Percentiles rank a stretch among this genome's conserved stretches.
Evolutionary conservation across 2,888 invertebrate species (phyloP).

Genomic region (Lasioglossum leucozonium): DNA sequence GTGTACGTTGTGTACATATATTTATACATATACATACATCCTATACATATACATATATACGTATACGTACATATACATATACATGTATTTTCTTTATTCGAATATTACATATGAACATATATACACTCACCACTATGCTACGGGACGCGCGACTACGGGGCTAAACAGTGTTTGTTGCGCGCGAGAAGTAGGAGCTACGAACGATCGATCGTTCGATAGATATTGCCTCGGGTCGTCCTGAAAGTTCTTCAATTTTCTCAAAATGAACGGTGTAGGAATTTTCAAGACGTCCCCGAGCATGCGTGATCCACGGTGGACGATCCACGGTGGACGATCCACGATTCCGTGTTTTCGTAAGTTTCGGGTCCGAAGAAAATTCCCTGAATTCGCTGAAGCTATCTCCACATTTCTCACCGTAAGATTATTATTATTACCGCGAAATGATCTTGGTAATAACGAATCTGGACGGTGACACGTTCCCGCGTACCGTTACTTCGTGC

Average conservation of each 20-base stretch:
- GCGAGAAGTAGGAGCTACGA: constrained; percentile 37
- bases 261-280: background rate
- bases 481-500: background rate
- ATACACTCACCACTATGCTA: constrained; percentile 83
- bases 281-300: background rate
- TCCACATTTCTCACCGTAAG: background rate
- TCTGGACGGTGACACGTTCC: background rate
- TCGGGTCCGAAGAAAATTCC: background rate
- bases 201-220: constrained; percentile 24
- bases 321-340: background rate
- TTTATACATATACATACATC: constrained; percentile 35
- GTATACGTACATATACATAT: constrained; percentile 52
- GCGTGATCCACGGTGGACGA: background rate
- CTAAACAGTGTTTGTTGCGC: constrained; percentile 42
- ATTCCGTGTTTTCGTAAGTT: background rate
- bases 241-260: background rate
- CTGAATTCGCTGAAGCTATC: background rate
- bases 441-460: background rate
- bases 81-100: constrained; percentile 71
- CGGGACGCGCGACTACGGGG: constrained; percentile 75
- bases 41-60: constrained; percentile 60
- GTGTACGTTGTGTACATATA: constrained; percentile 67
- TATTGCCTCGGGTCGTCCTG: background rate
- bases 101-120: constrained; percentile 84
- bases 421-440: background rate